Base-by-base conservation (phyloP, 2,113 vertebrate species). In the Eretmochelys imbricata region DNA sequence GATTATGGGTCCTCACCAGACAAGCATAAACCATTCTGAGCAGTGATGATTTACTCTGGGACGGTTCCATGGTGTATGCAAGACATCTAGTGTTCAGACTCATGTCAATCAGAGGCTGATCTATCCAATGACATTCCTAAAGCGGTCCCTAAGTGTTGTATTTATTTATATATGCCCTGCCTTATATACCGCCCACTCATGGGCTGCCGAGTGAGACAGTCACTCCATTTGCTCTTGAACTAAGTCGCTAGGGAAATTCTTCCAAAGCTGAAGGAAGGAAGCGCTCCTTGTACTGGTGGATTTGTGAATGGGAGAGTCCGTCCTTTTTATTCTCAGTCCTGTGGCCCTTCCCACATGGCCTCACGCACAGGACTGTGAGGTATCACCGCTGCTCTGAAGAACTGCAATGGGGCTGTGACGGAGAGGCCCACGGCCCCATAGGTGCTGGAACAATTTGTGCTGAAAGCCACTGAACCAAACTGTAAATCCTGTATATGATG, bases 161-260 rank as follows among this genome's bases (percentile, higher is more conserved):
- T 92, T 94, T 89, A 38, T 96, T 91, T 92, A 57, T 29, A 4
- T 80, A 75, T 50, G 50, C 83, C 89, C 80, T 53, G 75, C 38
- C 25, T 75, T 94, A 85, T 95, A 87, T 91, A 95, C 88, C 80
- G 57, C 49, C 62, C 80, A 78, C 46, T 79, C 50, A 78, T 54
- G 65, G 57, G 81, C 29, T 80, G 87, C 85, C 14, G 22, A 88
- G 86, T 83, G 95, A 65, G 53, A 27, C 53, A 89, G 72, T 49
- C 31, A 95, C 10, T 65, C 31, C 46, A 25, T 89, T 57, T 81
- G 95, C 81, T 85, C 51, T 42, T 80, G 81, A 93, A 94, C 85
- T 20, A 85, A 80, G 59, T 69, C 80, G 38, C 57, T 57, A 93
- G 22, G 80, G 81, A 91, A 78, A 90, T 35, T 19, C 49, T 88